Percentiles rank a stretch among this genome's conserved stretches.
Evolutionary conservation across 2,113 vertebrate genomes (phyloP).

Genomic region (Mastomys natalensis): DNA sequence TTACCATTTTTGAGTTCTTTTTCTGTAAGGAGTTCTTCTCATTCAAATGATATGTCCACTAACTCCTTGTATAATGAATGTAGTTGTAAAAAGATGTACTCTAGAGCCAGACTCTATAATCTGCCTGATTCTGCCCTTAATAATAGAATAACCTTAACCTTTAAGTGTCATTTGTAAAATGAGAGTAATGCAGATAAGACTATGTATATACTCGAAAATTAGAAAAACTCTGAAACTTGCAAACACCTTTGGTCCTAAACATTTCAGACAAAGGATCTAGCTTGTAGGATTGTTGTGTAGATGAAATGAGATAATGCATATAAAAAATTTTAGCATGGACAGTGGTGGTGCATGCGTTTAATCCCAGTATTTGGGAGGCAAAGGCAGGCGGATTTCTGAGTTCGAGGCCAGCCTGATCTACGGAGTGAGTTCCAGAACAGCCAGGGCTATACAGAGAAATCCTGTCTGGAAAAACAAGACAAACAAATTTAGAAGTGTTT

Average conservation of each 20-base stretch:
- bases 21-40: neutral
- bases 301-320: neutral
- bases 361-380: too few species aligned
- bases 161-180: slow-evolving; percentile 49
- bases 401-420: too few species aligned
- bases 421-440: too few species aligned
- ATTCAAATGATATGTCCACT: neutral
- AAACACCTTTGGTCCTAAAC: neutral
- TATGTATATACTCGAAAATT: neutral
- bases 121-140: slow-evolving; percentile 6
- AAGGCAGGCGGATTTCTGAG: too few species aligned
- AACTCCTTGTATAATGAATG: neutral
- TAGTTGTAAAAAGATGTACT: neutral
- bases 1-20: slow-evolving; percentile 33
- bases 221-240: neutral
- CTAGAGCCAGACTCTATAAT: slow-evolving; percentile 25
- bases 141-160: neutral
- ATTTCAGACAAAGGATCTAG: neutral
- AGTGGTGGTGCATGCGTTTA: too few species aligned
- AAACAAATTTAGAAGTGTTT: neutral
- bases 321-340: neutral
- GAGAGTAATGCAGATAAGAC: neutral
- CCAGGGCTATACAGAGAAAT: too few species aligned
- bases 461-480: too few species aligned
- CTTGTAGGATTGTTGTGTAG: neutral